phyloP scores from a whole-genome alignment of 2,888 invertebrate species.

The Drosophila robusta region DNA sequence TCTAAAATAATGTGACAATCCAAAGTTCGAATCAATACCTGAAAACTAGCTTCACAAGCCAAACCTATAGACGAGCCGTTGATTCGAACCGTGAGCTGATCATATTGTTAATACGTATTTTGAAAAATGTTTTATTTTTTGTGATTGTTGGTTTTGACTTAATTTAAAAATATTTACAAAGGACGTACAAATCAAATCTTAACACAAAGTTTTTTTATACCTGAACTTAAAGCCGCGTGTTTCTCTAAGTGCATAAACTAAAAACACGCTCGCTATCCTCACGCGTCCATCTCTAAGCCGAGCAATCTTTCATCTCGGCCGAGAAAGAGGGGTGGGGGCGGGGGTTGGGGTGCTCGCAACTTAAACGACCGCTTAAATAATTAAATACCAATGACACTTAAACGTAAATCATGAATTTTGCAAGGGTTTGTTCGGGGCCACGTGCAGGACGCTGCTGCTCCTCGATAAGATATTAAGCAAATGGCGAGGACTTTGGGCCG shows the following conservation, averaged over 20 bases:
- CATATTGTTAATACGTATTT: no score
- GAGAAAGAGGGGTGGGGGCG: slow-evolving; percentile 4
- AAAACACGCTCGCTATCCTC: neutral
- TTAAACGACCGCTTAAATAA: slow-evolving; percentile 75
- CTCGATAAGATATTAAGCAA: slow-evolving; percentile 61
- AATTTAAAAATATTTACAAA: no score
- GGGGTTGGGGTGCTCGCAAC: slow-evolving; percentile 18
- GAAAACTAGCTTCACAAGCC: no score
- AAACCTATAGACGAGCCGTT: no score
- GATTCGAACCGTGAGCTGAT: no score
- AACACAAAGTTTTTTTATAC: no score
- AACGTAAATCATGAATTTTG: slow-evolving; percentile 81
- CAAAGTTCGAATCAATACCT: no score
- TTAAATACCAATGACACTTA: slow-evolving; percentile 79
- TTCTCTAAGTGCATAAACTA: neutral
- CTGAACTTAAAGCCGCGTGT: no score
- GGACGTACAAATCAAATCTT: no score
- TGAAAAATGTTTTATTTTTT: no score
- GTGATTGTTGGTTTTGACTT: no score
- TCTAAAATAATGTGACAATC: no score
- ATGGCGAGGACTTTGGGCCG: slow-evolving; percentile 45
- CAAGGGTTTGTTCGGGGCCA: slow-evolving; percentile 49
- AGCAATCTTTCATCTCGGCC: slow-evolving; percentile 31
- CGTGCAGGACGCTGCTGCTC: slow-evolving; percentile 33
- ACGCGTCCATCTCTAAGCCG: slow-evolving; percentile 28